A percentile compares a stretch with the other conserved stretches of the same genome.
phyloP scores from a whole-genome alignment of 2,113 vertebrate genomes.

The Gnathonemus echidnorhynchus region DNA sequence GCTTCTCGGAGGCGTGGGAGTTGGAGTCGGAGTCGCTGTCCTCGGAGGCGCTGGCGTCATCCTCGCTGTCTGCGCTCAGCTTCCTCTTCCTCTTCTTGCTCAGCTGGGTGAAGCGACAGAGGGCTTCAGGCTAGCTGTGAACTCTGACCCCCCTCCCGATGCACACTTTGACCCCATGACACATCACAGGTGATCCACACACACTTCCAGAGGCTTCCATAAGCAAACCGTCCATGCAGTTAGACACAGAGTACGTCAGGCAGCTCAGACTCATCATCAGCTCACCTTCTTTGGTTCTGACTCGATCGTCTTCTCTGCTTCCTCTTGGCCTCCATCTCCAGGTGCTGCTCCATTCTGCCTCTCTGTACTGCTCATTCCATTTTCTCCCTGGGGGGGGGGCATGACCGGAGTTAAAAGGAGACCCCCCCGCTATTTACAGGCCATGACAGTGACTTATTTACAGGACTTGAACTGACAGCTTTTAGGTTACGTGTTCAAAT shows the following conservation, averaged over 20 bases:
- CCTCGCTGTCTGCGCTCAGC: conserved; percentile 76
- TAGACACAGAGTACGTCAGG: neutral
- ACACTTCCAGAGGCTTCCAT: neutral
- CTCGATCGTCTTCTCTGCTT: conserved; percentile 60
- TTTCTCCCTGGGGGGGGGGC: conserved; percentile 40
- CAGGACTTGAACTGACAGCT: neutral
- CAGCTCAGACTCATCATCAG: neutral
- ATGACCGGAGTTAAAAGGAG: neutral
- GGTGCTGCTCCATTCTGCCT: conserved; percentile 41
- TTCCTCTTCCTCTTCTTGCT: conserved; percentile 75
- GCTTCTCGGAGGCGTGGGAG: conserved; percentile 62
- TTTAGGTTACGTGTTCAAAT: neutral
- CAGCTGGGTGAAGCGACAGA: conserved; percentile 40
- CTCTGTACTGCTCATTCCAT: conserved; percentile 45
- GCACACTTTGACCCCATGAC: neutral
- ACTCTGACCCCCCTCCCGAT: neutral
- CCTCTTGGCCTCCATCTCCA: conserved; percentile 35
- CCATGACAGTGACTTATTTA: neutral
- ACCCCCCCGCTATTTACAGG: neutral
- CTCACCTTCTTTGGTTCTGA: conserved; percentile 69
- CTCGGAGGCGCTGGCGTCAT: conserved; percentile 73
- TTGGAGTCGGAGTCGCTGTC: conserved; percentile 65
- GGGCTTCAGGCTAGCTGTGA: neutral
- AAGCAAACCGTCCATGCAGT: neutral
- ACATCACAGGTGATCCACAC: neutral